A percentile compares a stretch with the other conserved stretches of the same genome.
phyloP scores from a whole-genome alignment of 2,888 invertebrate species.

The Autographa gamma region DNA sequence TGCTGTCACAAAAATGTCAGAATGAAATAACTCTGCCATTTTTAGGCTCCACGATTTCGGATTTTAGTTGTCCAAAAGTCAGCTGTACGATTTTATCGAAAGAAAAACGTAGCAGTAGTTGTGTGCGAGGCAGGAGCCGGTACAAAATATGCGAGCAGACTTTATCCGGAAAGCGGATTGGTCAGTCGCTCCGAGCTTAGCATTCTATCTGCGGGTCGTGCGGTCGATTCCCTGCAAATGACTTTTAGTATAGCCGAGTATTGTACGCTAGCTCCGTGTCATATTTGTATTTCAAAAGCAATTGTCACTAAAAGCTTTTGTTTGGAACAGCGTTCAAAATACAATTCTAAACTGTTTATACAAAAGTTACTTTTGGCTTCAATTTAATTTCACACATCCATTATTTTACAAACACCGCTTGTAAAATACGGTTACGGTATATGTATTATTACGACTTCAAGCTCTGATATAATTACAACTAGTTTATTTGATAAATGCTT shows the following conservation, averaged over 20 bases:
- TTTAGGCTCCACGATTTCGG: slow-evolving; percentile 21
- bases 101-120: slow-evolving; percentile 27
- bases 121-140: slow-evolving; percentile 13
- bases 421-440: too few relatives aligned
- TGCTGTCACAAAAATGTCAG: slow-evolving; percentile 31
- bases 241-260: neutral
- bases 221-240: neutral
- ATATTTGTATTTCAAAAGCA: neutral
- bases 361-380: too few relatives aligned
- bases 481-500: too few relatives aligned
- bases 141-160: slow-evolving; percentile 21
- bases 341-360: too few relatives aligned
- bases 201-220: neutral
- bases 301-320: neutral
- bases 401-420: too few relatives aligned
- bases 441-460: too few relatives aligned
- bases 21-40: slow-evolving; percentile 32
- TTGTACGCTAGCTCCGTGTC: neutral
- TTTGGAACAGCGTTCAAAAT: too few relatives aligned
- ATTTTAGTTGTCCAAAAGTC: slow-evolving; percentile 32
- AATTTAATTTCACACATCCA: too few relatives aligned
- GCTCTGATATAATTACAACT: too few relatives aligned
- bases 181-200: slow-evolving; percentile 4
- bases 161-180: slow-evolving; percentile 11
- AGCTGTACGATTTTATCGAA: slow-evolving; percentile 29